These are phyloP conservation scores for Tricholaema leucomelas DNA, from an alignment of 2,113 vertebrate genomes.

Conservation along the genomic window DNA sequence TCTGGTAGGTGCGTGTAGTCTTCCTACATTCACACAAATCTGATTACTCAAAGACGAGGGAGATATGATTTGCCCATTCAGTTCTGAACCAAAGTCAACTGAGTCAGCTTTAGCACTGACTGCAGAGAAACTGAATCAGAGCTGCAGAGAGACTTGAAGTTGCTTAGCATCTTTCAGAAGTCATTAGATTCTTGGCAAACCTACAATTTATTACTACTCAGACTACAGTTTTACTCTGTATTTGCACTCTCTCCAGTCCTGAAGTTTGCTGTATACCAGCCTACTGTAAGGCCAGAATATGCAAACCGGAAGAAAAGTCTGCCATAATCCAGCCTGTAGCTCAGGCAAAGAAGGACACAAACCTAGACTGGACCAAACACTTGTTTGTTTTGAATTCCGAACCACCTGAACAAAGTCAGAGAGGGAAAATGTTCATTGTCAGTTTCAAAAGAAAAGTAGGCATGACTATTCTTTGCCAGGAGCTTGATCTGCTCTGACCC, in stretches of 20 bases:
- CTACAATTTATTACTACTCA: neutral
- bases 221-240: neutral
- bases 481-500: neutral
- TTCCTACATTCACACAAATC: neutral
- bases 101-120: neutral
- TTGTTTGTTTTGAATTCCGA: neutral
- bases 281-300: neutral
- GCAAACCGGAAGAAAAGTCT: neutral
- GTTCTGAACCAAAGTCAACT: neutral
- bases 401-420: neutral
- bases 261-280: neutral
- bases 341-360: neutral
- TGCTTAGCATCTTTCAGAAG: neutral
- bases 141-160: neutral
- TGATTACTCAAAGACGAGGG: neutral
- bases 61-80: neutral
- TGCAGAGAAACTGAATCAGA: neutral
- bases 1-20: neutral
- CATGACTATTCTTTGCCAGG: neutral
- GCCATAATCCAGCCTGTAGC: fast-evolving
- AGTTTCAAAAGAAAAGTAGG: neutral
- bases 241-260: neutral
- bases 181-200: neutral
- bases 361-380: neutral
- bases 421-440: neutral